These are phyloP conservation scores for Hypocryptadius cinnamomeus DNA, from an alignment of 2,113 vertebrate genomes.

Conservation along the genomic window DNA sequence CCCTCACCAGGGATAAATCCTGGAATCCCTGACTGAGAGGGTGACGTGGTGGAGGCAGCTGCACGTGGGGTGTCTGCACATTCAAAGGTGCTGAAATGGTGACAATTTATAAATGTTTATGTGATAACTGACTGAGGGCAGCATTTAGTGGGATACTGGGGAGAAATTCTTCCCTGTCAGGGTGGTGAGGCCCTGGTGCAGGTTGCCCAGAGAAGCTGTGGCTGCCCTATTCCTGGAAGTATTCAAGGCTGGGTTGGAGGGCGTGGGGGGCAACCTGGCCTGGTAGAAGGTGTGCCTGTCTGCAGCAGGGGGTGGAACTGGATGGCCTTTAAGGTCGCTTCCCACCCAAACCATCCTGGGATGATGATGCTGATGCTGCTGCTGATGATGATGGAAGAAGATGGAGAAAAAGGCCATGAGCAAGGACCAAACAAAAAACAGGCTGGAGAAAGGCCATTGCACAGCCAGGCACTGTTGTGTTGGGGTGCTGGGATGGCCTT, in stretches of 20 bases:
- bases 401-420: neutral
- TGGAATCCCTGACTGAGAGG: neutral
- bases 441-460: neutral
- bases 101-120: neutral
- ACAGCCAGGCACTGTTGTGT: neutral
- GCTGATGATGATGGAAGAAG: neutral
- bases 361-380: neutral
- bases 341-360: neutral
- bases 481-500: neutral
- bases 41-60: accelerated
- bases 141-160: neutral
- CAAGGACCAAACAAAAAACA: neutral
- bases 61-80: neutral
- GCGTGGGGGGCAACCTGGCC: neutral
- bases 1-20: neutral
- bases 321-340: neutral
- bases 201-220: neutral
- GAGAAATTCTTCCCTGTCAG: neutral
- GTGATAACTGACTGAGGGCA: neutral
- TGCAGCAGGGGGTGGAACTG: neutral
- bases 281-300: neutral
- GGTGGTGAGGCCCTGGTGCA: neutral
- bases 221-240: neutral
- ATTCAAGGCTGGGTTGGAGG: neutral
- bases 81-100: neutral